Base-by-base conservation (phyloP, 1,140 invertebrate genomes). In the Ladona fulva region DNA sequence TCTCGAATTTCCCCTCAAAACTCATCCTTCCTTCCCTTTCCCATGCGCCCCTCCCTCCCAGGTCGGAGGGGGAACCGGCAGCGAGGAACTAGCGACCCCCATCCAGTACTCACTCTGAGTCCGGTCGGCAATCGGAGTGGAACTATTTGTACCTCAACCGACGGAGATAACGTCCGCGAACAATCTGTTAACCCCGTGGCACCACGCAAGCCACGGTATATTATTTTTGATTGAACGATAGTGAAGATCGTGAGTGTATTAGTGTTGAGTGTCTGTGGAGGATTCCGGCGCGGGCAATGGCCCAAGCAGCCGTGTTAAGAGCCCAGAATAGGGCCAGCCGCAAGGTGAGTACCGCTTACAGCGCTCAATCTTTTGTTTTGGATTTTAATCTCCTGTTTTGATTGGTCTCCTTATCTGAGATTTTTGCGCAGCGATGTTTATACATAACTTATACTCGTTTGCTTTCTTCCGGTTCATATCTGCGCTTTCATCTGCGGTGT, bases 261-360 rank as follows among this genome's bases (percentile, higher is more conserved):
- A 22, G 52, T 66, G 52, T 66, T 22, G 52, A 66, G 52, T 22
- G 52, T 25, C 76, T 22, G 76, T 25, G 76, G 19, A 52, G 10
- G 76, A 25, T 37, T 24, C 37, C n/a, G 76, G 44, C 22, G 25
- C 22, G 37, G 22, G 37, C 76, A 22, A 76, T 76, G 76, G 76
- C 76, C 22, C 76, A 76, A 25, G 76, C 76, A 25, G 76, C 76
- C 25, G 76, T 76, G 25, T 25, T 76, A 25, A 42, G 76, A 8
- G 76, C 76, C 16, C 76, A 76, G 76, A 42, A 76, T 25, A 22
- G 76, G 76, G 76, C 76, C 76, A 76, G 76, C 76, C 76, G 44
- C 7, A 76, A 76, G 76, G 76, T 76, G 37, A 42, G 76, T 42
- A 42, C 25, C 37, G 37, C 76, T 22, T 19, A 11, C 37, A 22